A percentile compares a stretch with the other conserved stretches of the same genome.
Evolutionary conservation across 2,113 vertebrate species (phyloP).

Genomic region (Mastomys coucha): DNA sequence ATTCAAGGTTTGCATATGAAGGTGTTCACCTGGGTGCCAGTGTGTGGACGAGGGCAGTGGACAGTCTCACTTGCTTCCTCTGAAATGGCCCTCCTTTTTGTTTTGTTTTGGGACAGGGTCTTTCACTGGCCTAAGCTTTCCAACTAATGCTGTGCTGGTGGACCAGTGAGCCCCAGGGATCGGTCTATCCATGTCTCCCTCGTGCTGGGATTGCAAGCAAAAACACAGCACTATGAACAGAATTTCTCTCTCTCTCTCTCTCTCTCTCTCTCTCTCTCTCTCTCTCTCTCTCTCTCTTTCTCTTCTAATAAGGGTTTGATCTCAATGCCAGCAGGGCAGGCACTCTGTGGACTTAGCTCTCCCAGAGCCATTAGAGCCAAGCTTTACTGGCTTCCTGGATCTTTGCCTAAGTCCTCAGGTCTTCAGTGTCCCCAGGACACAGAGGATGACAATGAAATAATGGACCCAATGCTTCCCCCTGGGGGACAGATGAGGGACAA

Average conservation of each 20-base stretch:
- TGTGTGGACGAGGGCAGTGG: not conserved
- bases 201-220: not conserved
- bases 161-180: not conserved
- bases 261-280: too few species aligned
- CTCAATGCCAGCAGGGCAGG: not conserved
- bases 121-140: not conserved
- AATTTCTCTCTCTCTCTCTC: not conserved
- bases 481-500: not conserved
- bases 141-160: not conserved
- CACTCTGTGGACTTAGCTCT: not conserved
- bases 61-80: not conserved
- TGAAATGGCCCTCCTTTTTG: too few species aligned
- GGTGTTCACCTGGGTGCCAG: too few species aligned
- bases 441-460: not conserved
- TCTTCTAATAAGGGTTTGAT: not conserved
- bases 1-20: not conserved
- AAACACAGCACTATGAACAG: not conserved
- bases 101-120: not conserved
- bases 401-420: not conserved
- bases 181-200: not conserved
- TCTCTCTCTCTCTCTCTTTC: too few species aligned
- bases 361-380: not conserved
- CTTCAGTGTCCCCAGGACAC: not conserved
- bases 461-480: not conserved
- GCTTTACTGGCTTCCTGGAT: not conserved